These are phyloP conservation scores for Blennius ocellaris DNA, from an alignment of 2,113 vertebrate species.

Conservation along the genomic window DNA sequence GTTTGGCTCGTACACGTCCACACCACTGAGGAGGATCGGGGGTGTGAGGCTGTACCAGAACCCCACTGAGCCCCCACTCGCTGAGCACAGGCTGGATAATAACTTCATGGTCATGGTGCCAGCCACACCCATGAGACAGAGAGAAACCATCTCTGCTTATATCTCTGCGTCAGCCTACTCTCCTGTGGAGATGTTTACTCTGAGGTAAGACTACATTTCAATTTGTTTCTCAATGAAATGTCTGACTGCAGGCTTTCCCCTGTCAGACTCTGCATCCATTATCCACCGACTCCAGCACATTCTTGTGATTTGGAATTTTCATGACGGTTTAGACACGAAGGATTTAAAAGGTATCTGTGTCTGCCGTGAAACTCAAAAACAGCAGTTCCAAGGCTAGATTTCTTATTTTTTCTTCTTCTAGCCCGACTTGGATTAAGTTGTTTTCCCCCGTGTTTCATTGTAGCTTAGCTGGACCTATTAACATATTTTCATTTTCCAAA, in stretches of 20 bases:
- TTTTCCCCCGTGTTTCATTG: constrained; percentile 2
- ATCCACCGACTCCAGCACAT: neutral
- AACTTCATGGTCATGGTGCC: constrained; percentile 90
- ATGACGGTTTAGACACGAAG: neutral
- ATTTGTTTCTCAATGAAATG: constrained; percentile 13
- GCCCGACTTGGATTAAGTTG: neutral
- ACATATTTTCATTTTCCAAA: neutral
- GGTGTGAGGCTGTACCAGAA: constrained; percentile 85
- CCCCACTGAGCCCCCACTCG: constrained; percentile 82
- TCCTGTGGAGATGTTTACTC: constrained; percentile 90
- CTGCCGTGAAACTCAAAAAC: neutral
- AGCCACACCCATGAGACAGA: constrained; percentile 87
- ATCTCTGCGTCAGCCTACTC: constrained; percentile 87
- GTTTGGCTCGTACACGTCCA: constrained; percentile 79
- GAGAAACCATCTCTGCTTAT: constrained; percentile 88
- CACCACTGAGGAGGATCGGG: constrained; percentile 88
- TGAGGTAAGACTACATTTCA: constrained; percentile 84
- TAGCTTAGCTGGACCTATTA: neutral
- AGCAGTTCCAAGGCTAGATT: neutral
- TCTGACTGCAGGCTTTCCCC: constrained; percentile 20
- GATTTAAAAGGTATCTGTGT: neutral
- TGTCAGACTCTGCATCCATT: constrained; percentile 6
- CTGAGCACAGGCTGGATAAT: constrained; percentile 87
- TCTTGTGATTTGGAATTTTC: neutral
- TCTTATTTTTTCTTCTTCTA: neutral